These are phyloP conservation scores for Periophthalmus magnuspinnatus DNA, from an alignment of 2,797 vertebrate genomes.

Conservation along the genomic window DNA sequence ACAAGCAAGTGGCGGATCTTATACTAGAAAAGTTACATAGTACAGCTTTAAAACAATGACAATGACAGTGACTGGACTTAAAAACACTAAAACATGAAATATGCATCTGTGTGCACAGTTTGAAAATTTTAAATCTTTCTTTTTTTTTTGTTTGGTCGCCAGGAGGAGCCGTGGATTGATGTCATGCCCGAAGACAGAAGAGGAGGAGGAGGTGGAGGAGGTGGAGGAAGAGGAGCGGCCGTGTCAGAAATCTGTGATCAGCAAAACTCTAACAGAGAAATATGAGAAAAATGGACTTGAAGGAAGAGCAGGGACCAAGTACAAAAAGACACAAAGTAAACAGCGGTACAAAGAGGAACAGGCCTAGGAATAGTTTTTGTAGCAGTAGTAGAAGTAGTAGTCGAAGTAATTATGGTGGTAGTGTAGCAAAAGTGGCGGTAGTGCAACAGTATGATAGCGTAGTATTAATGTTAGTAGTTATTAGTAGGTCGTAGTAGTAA, in stretches of 20 bases:
- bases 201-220: slow-evolving; percentile 40
- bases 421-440: too few relatives aligned
- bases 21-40: too few relatives aligned
- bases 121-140: slow-evolving; percentile 18
- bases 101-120: slow-evolving; percentile 53
- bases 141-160: slow-evolving; percentile 33
- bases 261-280: slow-evolving; percentile 18
- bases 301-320: slow-evolving; percentile 12
- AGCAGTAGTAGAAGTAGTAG: too few relatives aligned
- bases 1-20: too few relatives aligned
- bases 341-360: too few relatives aligned
- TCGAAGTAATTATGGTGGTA: too few relatives aligned
- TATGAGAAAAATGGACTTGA: slow-evolving; percentile 7
- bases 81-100: slow-evolving; percentile 39
- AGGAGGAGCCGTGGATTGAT: slow-evolving; percentile 54
- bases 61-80: slow-evolving; percentile 5
- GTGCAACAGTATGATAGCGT: too few relatives aligned
- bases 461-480: too few relatives aligned
- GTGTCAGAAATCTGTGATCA: slow-evolving; percentile 35
- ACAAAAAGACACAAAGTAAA: neutral
- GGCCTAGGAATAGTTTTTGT: too few relatives aligned
- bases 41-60: too few relatives aligned
- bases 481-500: too few relatives aligned
- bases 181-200: slow-evolving; percentile 43
- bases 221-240: slow-evolving; percentile 32